Conservation (phyloP, 2,797 vertebrate species). For the Anolis apletophallus region DNA sequence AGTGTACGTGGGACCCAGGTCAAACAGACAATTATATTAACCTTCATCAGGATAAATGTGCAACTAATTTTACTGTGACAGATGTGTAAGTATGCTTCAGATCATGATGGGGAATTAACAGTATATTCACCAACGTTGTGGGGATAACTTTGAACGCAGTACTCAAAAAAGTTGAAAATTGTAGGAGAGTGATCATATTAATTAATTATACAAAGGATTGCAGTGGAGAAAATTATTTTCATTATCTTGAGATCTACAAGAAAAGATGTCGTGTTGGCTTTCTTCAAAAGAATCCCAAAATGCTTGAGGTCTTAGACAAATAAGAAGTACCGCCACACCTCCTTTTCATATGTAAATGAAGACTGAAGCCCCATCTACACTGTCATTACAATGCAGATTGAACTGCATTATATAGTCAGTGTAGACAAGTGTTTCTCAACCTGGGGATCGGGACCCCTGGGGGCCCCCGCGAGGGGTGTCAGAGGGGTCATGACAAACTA, state of each 20-base stretch:
- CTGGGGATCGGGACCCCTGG: no score
- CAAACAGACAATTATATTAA: background rate
- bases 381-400: no score
- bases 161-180: background rate
- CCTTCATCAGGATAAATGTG: background rate
- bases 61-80: conserved; percentile 61
- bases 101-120: background rate
- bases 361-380: no score
- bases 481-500: no score
- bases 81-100: conserved; percentile 67
- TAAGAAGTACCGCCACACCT: no score
- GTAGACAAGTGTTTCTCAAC: no score
- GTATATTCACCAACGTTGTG: background rate
- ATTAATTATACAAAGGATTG: background rate
- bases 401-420: no score
- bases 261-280: background rate
- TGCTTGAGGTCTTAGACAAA: no score
- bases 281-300: background rate
- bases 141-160: background rate
- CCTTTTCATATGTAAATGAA: no score
- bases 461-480: no score
- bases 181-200: background rate
- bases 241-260: background rate
- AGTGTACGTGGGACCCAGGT: conserved; percentile 74
- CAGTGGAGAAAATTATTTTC: background rate